Evolutionary conservation across 2,113 vertebrate species (phyloP), one percentile per base, ranked within the genome.

Genomic region (Rhea americana): DNA sequence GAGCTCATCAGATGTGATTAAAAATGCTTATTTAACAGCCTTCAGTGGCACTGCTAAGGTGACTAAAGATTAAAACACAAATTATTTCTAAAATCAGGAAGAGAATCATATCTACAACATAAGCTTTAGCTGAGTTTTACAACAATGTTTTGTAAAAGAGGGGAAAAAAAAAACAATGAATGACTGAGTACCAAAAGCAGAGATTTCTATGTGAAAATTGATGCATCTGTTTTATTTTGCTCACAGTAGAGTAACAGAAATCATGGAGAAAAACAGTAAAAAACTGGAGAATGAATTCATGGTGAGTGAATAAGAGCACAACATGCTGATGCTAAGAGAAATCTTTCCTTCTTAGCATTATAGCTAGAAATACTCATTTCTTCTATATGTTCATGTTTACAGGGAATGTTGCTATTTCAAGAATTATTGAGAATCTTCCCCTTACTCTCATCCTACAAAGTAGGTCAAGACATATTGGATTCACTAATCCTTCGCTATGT

Each of bases 401-500:
- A 80, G 55, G 63, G 37, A 50, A 66, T 32, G 26, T 22, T 93
- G n/a, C 75, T 94, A 76, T 91, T 94, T 80, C 47, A 37, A 91
- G 71, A 87, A 78, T 65, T 90, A 67, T 25, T 89, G 53, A 55
- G 39, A 84, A 41, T 41, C n/a, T 71, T 82, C 87, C 20, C 78
- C 30, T 85, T 74, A 72, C 26, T 82, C 87, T 74, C 53, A 90
- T 83, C 55, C 51, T 83, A 51, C 9, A 87, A 92, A 96, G 82
- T 56, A 82, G 79, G 76, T 85, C 55, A 87, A 82, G 76, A 51
- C 25, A 71, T 73, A 61, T 26, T 75, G 43, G 24, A 85, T 74
- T 92, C 53, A 65, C 25, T 87, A 77, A 91, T 74, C 17, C 19
- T 82, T 80, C 25, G 53, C 8, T 51, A 48, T 43, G 50, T 74